Base-by-base conservation (phyloP, 2,113 vertebrate genomes). In the Sceloporus tristichus region DNA sequence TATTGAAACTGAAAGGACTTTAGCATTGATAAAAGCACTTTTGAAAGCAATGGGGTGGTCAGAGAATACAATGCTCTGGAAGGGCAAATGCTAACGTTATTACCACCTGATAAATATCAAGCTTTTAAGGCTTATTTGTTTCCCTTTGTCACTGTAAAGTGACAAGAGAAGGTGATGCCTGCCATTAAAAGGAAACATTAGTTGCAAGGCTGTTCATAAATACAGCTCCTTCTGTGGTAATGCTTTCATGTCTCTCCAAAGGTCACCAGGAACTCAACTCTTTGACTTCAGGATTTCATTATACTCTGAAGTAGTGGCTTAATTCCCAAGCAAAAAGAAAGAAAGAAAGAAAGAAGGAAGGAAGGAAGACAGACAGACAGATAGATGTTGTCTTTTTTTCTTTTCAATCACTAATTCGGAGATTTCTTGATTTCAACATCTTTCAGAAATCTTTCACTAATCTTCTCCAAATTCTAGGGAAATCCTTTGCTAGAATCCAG, bases 121-220 rank as follows among this genome's bases (percentile, higher is more conserved):
- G 25, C 89, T 92, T 83, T 25, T 40, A 87, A 92, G n/a, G 9
- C 27, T 82, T 86, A 62, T 92, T 95, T 95, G 89, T 94, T 95
- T 95, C 82, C 77, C 79, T 68, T 8, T 70, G 59, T 90, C 90
- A 91, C 14, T 70, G 40, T 19, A 84, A 92, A 91, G 89, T 93
- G 93, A 93, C 92, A 91, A 79, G 59, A 91, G 88, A 90, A 93
- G 91, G 86, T 53, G 86, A 92, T 87, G 90, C 62, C 85, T 94
- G 79, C 82, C 86, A 59, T 94, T 95, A 92, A 6, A 62, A 23
- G 48, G 25, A 93, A 68, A 87, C 84, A 93, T 94, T 91, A 84
- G 62, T 93, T 89, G 87, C 87, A 91, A 38, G 34, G n/a, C 86
- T 38, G 18, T 88, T 92, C 94, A 92, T 91, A 96, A 94, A 93